Base-by-base conservation (phyloP, 2,888 invertebrate species). In the Phorcus lineatus region DNA sequence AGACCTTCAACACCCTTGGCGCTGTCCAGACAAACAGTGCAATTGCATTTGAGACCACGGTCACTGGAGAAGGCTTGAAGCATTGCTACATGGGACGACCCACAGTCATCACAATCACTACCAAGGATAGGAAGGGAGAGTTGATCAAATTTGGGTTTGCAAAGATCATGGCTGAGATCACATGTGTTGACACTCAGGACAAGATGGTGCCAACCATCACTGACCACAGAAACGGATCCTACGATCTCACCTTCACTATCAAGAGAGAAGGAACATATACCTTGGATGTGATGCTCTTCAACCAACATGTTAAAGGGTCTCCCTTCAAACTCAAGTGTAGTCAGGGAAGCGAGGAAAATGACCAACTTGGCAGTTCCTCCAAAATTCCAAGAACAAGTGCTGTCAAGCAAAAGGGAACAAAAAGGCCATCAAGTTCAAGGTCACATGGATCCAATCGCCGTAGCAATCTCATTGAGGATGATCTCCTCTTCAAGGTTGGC, bases 401-500 rank as follows among this genome's bases (percentile, higher is more conserved):
- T 31, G 92, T 92, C 28, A 91, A 93, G 81, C 92, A 93, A 82
- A 89, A 92, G 80, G 92, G 92, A 11, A 92, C 92, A 22, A 93
- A 93, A 83, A 86, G 93, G 77, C 91, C 93, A 53, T 91, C 93
- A 75, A 93, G 93, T 85, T 92, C 92, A 83, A 88, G 92, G 80
- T 93, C 93, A 62, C 90, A 90, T 66, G 93, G 93, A 17, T 93
- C 94, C 13, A 92, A 93, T 77, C 86, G 92, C 52, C 92, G 93
- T 80, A 93, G 93, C 80, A 91, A 90, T 86, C 86, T 90, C 28
- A 89, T 89, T 70, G 94, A 94, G 84, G 94, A 94, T 87, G 94
- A 94, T 87, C 91, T 94, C 67, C 88, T 94, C 74, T 87, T 93
- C 84, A 92, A 92, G 82, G 91, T 94, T 24, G 94, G 94, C 3